phyloP scores from a whole-genome alignment of 2,888 invertebrate genomes.

The Cryptocheilus praepositus region DNA sequence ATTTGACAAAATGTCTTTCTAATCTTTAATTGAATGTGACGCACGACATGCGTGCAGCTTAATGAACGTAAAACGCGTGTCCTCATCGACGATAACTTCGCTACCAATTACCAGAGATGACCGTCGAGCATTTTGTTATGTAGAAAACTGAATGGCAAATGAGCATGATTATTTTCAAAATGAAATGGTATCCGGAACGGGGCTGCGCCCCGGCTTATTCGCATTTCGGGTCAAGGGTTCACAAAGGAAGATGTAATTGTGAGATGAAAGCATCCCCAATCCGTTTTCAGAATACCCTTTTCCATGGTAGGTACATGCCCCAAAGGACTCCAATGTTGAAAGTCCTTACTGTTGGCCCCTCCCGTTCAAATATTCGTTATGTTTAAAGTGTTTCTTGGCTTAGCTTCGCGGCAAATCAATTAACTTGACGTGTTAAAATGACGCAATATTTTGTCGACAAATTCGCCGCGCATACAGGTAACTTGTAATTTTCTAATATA shows the following conservation, averaged over 20 bases:
- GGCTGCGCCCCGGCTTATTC: slow-evolving; percentile 37
- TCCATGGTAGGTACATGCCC: slow-evolving; percentile 29
- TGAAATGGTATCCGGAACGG: slow-evolving; percentile 30
- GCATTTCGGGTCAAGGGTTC: slow-evolving; percentile 40
- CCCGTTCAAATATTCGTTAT: slow-evolving; percentile 53
- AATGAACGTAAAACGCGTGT: no score
- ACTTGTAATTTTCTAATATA: no score
- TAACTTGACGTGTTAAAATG: slow-evolving; percentile 29
- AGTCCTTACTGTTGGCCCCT: slow-evolving; percentile 43
- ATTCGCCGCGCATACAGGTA: slow-evolving; percentile 27
- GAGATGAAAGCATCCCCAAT: slow-evolving; percentile 57
- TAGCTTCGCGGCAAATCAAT: slow-evolving; percentile 41
- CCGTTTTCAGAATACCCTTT: slow-evolving; percentile 34
- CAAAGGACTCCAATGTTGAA: slow-evolving; percentile 30
- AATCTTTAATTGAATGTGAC: no score
- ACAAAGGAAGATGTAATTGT: slow-evolving; percentile 55
- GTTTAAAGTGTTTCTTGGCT: slow-evolving; percentile 28
- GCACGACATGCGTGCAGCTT: no score
- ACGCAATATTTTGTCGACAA: slow-evolving; percentile 33
- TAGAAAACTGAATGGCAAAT: slow-evolving; percentile 12
- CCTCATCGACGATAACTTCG: no score
- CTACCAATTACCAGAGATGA: no score
- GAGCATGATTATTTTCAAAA: slow-evolving; percentile 42
- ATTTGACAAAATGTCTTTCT: no score
- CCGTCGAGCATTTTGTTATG: no score